Evolutionary conservation across 2,113 vertebrate species (phyloP).

Genomic region (Aphelocoma coerulescens): DNA sequence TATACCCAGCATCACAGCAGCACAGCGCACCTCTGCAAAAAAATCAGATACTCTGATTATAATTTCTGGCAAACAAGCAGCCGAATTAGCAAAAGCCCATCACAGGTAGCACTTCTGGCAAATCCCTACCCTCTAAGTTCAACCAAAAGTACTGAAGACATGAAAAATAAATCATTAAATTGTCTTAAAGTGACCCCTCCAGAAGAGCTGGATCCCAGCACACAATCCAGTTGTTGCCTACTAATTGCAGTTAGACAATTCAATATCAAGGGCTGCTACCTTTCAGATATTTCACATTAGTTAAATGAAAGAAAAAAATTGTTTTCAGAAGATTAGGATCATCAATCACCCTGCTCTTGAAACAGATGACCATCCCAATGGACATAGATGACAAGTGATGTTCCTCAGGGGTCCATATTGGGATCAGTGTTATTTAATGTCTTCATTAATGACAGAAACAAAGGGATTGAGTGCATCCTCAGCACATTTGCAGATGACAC

Average conservation of each 20-base stretch:
- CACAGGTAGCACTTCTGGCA: neutral
- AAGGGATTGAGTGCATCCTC: neutral
- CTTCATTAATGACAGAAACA: neutral
- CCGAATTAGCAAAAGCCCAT: neutral
- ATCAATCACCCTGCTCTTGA: neutral
- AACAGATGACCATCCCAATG: neutral
- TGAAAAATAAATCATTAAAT: neutral
- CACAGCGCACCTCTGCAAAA: neutral
- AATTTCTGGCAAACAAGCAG: neutral
- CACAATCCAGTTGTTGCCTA: fast-evolving
- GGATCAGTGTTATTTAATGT: neutral
- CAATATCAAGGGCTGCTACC: neutral
- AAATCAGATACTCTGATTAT: neutral
- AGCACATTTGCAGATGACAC: neutral
- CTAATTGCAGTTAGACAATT: neutral
- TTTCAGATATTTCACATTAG: neutral
- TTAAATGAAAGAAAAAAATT: neutral
- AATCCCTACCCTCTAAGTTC: neutral
- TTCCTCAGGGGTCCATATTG: neutral
- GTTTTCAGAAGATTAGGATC: neutral
- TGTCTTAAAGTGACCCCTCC: neutral
- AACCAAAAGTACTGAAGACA: neutral
- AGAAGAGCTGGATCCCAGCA: neutral
- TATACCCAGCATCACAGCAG: neutral
- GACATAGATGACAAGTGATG: fast-evolving